A percentile compares a stretch with the other conserved stretches of the same genome.
phyloP scores from a whole-genome alignment of 2,797 vertebrate genomes.

The Monodelphis domestica region DNA sequence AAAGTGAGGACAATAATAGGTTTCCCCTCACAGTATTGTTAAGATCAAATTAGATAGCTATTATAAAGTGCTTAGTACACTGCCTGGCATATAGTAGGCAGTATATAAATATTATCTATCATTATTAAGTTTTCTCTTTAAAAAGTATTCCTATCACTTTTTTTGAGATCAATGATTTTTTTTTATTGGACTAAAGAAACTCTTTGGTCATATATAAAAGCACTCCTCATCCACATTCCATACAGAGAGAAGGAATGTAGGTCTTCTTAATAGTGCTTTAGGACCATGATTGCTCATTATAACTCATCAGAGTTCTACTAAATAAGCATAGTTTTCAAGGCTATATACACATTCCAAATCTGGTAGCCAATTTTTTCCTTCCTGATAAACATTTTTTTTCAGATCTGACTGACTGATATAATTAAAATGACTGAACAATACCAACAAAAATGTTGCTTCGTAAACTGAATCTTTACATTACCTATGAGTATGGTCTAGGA shows the following conservation, averaged over 20 bases:
- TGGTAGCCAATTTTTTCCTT: not conserved
- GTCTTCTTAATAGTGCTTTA: not conserved
- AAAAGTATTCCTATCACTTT: not conserved
- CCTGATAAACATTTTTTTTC: slow-evolving; percentile 8
- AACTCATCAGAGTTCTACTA: not conserved
- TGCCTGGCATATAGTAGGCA: too few relatives aligned
- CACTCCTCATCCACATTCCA: not conserved
- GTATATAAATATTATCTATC: too few relatives aligned
- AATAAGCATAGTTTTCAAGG: not conserved
- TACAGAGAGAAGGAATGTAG: not conserved
- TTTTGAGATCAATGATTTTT: not conserved
- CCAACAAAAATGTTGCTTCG: not conserved
- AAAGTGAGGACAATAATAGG: too few relatives aligned
- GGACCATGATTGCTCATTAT: not conserved
- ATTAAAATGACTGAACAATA: too few relatives aligned
- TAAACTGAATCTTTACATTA: not conserved
- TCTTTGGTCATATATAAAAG: not conserved
- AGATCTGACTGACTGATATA: too few relatives aligned
- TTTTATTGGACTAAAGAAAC: not conserved
- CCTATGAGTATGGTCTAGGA: not conserved
- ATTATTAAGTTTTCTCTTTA: not conserved
- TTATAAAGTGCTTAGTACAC: too few relatives aligned
- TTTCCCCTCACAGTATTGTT: too few relatives aligned
- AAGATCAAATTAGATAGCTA: too few relatives aligned
- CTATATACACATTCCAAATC: not conserved